Base-by-base conservation (phyloP, 2,113 vertebrate genomes). In the Sphaerodactylus townsendi region DNA sequence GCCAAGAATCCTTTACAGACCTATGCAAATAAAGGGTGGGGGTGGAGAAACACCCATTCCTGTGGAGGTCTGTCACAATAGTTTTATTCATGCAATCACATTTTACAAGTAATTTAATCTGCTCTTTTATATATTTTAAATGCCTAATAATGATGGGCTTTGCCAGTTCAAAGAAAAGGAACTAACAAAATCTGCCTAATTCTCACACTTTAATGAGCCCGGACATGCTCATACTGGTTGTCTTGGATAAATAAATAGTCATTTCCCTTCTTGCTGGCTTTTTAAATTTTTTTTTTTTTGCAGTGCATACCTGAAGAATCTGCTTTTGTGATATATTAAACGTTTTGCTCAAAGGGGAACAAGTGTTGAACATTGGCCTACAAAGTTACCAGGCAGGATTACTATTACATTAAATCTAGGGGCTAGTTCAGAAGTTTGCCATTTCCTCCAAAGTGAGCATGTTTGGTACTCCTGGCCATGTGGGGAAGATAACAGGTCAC, bases 101-200 rank as follows among this genome's bases (percentile, higher is more conserved):
- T 86, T 82, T 86, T 86, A 82, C 50, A 82, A 81, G 79, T 77
- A 62, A 77, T 86, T 86, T 86, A 64, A 70, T 77, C 66, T 77
- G 79, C 64, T 77, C 73, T 82, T 77, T 86, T 86, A 77, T 77
- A 86, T 71, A 82, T 77, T 82, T 33, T 62, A 76, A 86, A 86
- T 70, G 74, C 79, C 85, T 82, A 82, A 64, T 86, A 62, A 77
- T 82, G 66, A 77, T 71, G 66, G 73, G 53, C 83, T 69, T 76
- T 62, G 79, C 72, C 48, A 86, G 72, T 86, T 86, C 48, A 77
- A 48, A 77, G 73, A 77, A 82, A 86, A 82, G 74, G 53, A 82
- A 48, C 41, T 65, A 77, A 77, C 72, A 86, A 48, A 39, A 77
- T 62, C 65, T 81, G 41, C 33, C 72, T 69, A 77, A 77, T 71